phyloP scores from a whole-genome alignment of 2,888 invertebrate species.

The Antheraea yamamai region DNA sequence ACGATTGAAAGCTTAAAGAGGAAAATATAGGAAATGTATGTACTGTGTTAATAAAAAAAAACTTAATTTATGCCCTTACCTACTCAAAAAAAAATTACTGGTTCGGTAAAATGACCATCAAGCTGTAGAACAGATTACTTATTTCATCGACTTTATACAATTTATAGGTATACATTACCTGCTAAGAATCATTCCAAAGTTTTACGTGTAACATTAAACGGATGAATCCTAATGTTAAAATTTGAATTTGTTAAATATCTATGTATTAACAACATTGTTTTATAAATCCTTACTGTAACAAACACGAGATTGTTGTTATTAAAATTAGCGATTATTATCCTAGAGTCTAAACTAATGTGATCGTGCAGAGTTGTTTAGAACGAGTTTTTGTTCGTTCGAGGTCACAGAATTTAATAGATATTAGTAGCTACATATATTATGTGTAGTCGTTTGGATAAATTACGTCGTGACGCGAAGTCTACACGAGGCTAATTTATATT shows the following conservation, averaged over 20 bases:
- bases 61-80: not conserved
- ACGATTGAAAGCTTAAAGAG: too few species aligned
- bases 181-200: not conserved
- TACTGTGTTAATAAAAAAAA: too few species aligned
- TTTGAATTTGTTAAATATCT: not conserved
- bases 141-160: not conserved
- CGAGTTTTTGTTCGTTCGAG: conserved; percentile 47
- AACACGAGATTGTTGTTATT: not conserved
- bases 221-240: not conserved
- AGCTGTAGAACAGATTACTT: not conserved
- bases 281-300: not conserved
- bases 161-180: not conserved
- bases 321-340: conserved; percentile 4
- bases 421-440: conserved; percentile 27
- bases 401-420: conserved; percentile 37
- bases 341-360: conserved; percentile 27
- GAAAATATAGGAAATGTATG: too few species aligned
- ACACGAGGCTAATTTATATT: not conserved
- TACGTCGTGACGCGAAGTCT: not conserved
- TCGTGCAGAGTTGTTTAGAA: conserved; percentile 41
- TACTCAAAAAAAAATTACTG: not conserved
- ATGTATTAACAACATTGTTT: not conserved
- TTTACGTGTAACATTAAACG: not conserved
- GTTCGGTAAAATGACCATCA: not conserved
- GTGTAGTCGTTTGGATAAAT: conserved; percentile 25